Base-by-base conservation (phyloP, 2,113 vertebrate species). In the Ardeotis arabs region DNA sequence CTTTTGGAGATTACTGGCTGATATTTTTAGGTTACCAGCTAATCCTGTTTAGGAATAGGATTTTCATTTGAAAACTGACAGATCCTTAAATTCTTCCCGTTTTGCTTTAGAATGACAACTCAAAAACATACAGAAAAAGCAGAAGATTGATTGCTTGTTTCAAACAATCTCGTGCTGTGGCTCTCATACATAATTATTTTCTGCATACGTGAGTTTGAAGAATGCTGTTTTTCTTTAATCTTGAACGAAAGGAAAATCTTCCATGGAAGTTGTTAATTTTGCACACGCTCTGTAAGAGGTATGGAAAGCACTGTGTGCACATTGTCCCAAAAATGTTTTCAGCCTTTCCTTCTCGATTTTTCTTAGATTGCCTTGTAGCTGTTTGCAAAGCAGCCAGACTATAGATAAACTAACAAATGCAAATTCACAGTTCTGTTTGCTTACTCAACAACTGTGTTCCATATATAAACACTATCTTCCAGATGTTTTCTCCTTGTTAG, bases 1-100 rank as follows among this genome's bases (percentile, higher is more conserved):
- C 78, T 97, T 96, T 76, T 78, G 86, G 72, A 91, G 85, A 90
- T 95, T 89, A 94, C 79, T 83, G 83, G 41, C 22, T 93, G 88
- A 62, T 93, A 85, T 93, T 93, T 96, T 96, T 96, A 89, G 89
- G 62, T 83, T 95, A 87, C 55, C 29, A 74, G 68, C 22, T 93
- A 94, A 94, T 96, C 87, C 69, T 93, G 49, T 89, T 93, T 82
- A 80, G 90, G 47, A 94, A 60, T 84, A 82, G 87, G 64, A 74
- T 91, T 95, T 96, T 95, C 31, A 49, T 66, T 41, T 87, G 85
- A 92, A 96, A 95, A 93, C 74, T 58, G 66, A 41, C 39, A 79
- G 21, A 24, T 84, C 41, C 60, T 74, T 92, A 59, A 63, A 84
- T 94, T 92, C 73, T 92, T 88, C 33, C 35, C 73, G 41, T 59